Evolutionary conservation across 2,797 vertebrate species (phyloP).

Genomic region (Chelonia mydas): DNA sequence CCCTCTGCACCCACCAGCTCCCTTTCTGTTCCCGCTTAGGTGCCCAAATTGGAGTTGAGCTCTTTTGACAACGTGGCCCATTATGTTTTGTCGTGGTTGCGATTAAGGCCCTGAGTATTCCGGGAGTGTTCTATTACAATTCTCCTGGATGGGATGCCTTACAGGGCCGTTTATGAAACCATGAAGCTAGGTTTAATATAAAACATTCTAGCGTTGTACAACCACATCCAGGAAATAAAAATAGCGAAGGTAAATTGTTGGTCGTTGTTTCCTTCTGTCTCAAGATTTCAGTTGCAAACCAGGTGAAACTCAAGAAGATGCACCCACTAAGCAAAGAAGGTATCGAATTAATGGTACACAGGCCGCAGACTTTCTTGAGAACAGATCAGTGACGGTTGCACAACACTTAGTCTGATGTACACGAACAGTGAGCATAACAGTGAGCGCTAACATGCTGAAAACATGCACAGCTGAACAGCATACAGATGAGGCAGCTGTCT

Average conservation of each 20-base stretch:
- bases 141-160: constrained; percentile 49
- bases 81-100: constrained; percentile 64
- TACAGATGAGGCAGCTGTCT: neutral
- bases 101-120: constrained; percentile 60
- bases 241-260: constrained; percentile 3
- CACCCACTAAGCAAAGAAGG: neutral
- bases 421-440: neutral
- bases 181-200: constrained; percentile 36
- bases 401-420: neutral
- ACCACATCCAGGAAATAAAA: constrained; percentile 29
- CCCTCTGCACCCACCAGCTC: constrained; percentile 62
- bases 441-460: neutral
- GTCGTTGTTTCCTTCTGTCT: neutral
- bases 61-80: constrained; percentile 45
- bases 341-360: neutral
- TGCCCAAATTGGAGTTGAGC: constrained; percentile 43
- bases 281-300: neutral
- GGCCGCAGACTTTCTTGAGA: neutral
- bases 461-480: neutral
- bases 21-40: constrained; percentile 49
- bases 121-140: constrained; percentile 59
- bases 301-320: neutral
- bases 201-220: constrained; percentile 19
- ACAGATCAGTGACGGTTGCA: neutral
- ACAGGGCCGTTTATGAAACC: constrained; percentile 46